These are phyloP conservation scores for Psix sp. DNA, from an alignment of 1,140 invertebrate genomes.

Conservation along the genomic window DNA sequence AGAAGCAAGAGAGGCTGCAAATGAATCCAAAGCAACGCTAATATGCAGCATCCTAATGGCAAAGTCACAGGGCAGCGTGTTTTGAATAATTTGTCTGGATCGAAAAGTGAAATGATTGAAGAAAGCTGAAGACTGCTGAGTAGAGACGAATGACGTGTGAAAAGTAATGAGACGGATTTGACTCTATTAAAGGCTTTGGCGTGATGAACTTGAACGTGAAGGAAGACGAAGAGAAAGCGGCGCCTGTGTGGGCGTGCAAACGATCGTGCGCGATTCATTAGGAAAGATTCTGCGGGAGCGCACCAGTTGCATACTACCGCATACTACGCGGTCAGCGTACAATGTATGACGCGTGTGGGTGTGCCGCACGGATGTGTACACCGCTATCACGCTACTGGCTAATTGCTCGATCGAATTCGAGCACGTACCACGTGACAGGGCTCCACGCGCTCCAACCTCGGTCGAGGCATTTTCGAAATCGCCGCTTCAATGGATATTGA, in stretches of 20 bases:
- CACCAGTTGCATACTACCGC: conserved; percentile 58
- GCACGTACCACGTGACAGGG: conserved; percentile 41
- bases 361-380: conserved; percentile 46
- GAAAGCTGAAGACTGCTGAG: neutral
- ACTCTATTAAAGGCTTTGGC: conserved; percentile 46
- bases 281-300: conserved; percentile 57
- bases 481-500: conserved; percentile 21
- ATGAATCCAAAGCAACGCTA: no score
- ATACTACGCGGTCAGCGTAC: conserved; percentile 58
- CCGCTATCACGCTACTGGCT: conserved; percentile 49
- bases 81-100: no score
- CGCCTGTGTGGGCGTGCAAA: conserved; percentile 47
- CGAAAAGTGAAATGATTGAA: neutral
- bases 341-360: conserved; percentile 48
- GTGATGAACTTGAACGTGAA: conserved; percentile 58
- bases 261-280: conserved; percentile 60
- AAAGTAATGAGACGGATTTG: conserved; percentile 37
- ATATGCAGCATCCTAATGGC: no score
- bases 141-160: conserved; percentile 24
- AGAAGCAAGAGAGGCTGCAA: no score
- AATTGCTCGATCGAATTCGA: conserved; percentile 58
- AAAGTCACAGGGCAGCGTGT: no score
- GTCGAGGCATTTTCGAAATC: conserved; percentile 7
- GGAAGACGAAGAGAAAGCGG: conserved; percentile 50
- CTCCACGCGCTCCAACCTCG: conserved; percentile 16